Conservation (phyloP, 2,113 vertebrate species). For the Prietella phreatophila region DNA sequence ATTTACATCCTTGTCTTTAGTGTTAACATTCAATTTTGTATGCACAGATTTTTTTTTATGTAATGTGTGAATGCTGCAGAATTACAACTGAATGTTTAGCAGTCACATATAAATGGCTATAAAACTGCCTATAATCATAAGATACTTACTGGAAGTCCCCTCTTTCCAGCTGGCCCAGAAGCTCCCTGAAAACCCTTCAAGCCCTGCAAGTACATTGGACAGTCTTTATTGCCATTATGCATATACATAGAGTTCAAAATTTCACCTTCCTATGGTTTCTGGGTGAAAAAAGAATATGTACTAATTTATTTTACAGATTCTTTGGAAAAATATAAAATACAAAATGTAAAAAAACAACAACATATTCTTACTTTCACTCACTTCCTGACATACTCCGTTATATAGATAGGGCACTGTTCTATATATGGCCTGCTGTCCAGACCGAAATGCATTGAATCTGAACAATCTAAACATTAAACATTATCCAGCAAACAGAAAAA, state of each 20-base stretch:
- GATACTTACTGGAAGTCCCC: slow-evolving; percentile 74
- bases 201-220: slow-evolving; percentile 68
- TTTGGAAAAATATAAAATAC: background rate
- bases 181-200: slow-evolving; percentile 79
- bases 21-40: background rate
- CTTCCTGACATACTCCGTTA: background rate
- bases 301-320: background rate
- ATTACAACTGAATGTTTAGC: background rate
- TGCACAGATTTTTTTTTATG: background rate
- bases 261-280: background rate
- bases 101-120: background rate
- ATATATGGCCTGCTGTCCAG: background rate
- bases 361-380: background rate
- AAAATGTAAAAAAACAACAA: background rate
- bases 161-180: slow-evolving; percentile 71
- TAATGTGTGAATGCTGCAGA: background rate
- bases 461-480: background rate
- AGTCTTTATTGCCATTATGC: background rate
- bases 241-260: background rate
- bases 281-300: background rate
- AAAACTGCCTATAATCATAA: background rate
- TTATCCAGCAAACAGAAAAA: background rate
- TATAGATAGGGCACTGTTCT: background rate
- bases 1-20: background rate
- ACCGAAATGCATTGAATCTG: background rate